Evolutionary conservation across 2,113 vertebrate species (phyloP).

Genomic region (Hemichromis elongatus): DNA sequence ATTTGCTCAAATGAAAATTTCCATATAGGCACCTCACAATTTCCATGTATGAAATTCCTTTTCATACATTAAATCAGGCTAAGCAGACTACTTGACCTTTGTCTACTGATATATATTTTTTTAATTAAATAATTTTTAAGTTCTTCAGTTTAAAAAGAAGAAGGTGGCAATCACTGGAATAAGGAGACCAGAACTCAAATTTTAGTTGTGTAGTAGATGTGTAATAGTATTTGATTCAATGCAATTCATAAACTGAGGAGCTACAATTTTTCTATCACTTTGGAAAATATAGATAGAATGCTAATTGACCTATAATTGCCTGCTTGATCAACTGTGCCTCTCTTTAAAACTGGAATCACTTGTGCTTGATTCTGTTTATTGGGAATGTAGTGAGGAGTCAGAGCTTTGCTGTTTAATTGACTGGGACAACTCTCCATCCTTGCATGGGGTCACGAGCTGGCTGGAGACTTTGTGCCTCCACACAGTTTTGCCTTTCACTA

Average conservation of each 20-base stretch:
- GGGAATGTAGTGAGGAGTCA: slow-evolving; percentile 26
- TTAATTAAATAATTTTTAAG: fast-evolving
- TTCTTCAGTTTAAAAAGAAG: neutral
- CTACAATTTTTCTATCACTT: neutral
- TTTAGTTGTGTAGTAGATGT: neutral
- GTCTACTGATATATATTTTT: fast-evolving
- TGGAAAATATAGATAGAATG: neutral
- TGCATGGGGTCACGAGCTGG: slow-evolving; percentile 17
- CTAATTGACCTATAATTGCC: neutral
- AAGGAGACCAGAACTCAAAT: neutral
- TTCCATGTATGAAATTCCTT: neutral
- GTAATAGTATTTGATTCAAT: neutral
- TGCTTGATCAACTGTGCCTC: neutral
- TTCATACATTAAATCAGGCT: too few species aligned
- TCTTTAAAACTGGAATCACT: neutral
- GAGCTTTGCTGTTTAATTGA: slow-evolving; percentile 34
- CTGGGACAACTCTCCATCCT: slow-evolving; percentile 24
- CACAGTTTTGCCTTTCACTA: slow-evolving; percentile 19
- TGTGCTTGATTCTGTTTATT: neutral
- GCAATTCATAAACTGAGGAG: neutral
- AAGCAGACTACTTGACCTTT: neutral
- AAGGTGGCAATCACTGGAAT: fast-evolving
- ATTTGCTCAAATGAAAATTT: neutral
- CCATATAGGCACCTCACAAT: neutral
- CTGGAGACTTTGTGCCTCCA: slow-evolving; percentile 31